Evolutionary conservation across 2,888 invertebrate species (phyloP).

Genomic region (Megaustenia siamemsis): DNA sequence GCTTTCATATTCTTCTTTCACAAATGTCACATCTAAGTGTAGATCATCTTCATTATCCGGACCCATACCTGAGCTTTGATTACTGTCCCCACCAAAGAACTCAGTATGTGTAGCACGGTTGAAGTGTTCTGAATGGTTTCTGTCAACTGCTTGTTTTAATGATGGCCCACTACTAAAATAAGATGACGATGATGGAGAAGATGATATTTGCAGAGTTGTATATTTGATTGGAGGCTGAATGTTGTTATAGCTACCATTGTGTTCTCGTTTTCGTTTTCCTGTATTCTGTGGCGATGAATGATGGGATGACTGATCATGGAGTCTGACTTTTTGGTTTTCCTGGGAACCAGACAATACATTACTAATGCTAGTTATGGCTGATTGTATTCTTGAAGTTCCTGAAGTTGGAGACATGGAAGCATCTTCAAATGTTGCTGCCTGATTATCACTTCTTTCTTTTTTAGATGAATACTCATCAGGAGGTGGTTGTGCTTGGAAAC

Average conservation of each 20-base stretch:
- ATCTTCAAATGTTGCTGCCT: conserved; percentile 33
- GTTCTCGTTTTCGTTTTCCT: conserved; percentile 50
- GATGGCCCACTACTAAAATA: conserved; percentile 41
- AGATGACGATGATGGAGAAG: conserved; percentile 40
- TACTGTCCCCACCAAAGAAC: conserved; percentile 54
- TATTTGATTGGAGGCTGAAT: conserved; percentile 46
- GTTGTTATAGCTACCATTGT: conserved; percentile 42
- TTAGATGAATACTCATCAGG: conserved; percentile 48
- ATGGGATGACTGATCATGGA: conserved; percentile 33
- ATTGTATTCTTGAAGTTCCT: conserved; percentile 52
- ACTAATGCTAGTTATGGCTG: conserved; percentile 59
- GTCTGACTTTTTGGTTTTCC: conserved; percentile 34
- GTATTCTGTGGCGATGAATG: conserved; percentile 38
- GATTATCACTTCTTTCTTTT: conserved; percentile 49
- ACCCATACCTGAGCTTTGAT: conserved; percentile 54
- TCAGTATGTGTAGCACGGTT: conserved; percentile 47
- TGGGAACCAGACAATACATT: conserved; percentile 55
- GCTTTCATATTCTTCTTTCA: conserved; percentile 59
- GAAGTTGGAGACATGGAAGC: conserved; percentile 50
- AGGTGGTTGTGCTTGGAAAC: conserved; percentile 56
- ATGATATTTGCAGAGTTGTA: conserved; percentile 42
- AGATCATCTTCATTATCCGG: conserved; percentile 57
- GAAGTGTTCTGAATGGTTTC: conserved; percentile 50
- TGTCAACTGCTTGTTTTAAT: conserved; percentile 35
- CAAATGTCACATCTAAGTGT: conserved; percentile 59